phyloP scores from a whole-genome alignment of 2,113 vertebrate species.

The Xenopus laevis region DNA sequence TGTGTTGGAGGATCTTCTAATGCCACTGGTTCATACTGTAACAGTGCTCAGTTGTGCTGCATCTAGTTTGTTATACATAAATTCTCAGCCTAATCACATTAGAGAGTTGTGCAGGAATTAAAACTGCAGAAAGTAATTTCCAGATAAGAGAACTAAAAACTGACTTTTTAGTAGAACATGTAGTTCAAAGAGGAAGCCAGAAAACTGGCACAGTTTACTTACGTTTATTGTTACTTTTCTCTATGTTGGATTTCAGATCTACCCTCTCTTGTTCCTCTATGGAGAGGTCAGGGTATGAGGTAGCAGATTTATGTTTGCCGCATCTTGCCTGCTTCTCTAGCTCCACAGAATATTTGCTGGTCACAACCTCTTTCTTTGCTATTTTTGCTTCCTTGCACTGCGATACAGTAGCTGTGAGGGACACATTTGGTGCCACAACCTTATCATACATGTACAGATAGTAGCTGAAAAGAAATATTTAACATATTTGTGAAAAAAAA shows the following conservation, averaged over 20 bases:
- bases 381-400: constrained; percentile 69
- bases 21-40: too few species aligned
- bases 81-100: too few species aligned
- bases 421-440: constrained; percentile 94
- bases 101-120: too few species aligned
- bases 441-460: constrained; percentile 97
- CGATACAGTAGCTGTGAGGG: constrained; percentile 67
- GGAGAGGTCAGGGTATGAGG: constrained; percentile 67
- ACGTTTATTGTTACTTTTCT: constrained; percentile 57
- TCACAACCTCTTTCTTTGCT: constrained; percentile 66
- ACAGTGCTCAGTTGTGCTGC: too few species aligned
- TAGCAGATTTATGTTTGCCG: constrained; percentile 64
- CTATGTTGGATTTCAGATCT: constrained; percentile 63
- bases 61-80: too few species aligned
- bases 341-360: constrained; percentile 68
- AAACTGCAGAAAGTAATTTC: too few species aligned
- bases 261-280: constrained; percentile 71
- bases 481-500: too few species aligned
- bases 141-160: too few species aligned
- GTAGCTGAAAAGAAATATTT: constrained; percentile 70
- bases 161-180: not conserved
- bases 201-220: constrained; percentile 49
- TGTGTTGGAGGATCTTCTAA: too few species aligned
- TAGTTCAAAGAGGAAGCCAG: constrained; percentile 5
- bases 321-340: constrained; percentile 73